phyloP scores from a whole-genome alignment of 2,888 invertebrate species.

The Harmothoe impar region DNA sequence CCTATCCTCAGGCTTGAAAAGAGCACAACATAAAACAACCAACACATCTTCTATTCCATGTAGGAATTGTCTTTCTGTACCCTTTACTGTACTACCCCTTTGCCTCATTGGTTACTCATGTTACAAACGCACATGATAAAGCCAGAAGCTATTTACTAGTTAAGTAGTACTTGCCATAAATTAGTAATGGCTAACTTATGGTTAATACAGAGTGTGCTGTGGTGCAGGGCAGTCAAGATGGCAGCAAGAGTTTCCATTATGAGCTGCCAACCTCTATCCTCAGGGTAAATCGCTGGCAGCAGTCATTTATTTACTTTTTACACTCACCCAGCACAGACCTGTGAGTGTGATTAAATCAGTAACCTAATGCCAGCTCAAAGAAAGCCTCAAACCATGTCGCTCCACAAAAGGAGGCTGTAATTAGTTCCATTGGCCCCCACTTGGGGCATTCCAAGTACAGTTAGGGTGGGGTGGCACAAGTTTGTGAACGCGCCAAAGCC shows the following conservation, averaged over 20 bases:
- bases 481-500: not conserved
- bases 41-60: too few species aligned
- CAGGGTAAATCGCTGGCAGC: not conserved
- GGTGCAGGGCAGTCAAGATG: not conserved
- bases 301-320: not conserved
- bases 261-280: not conserved
- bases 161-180: too few species aligned
- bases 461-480: not conserved
- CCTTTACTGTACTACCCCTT: too few species aligned
- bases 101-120: too few species aligned
- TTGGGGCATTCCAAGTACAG: not conserved
- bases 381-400: not conserved
- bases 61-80: too few species aligned
- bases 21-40: too few species aligned
- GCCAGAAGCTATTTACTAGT: too few species aligned
- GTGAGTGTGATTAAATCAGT: slow-evolving; percentile 9
- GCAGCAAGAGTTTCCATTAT: not conserved
- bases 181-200: too few species aligned
- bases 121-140: too few species aligned
- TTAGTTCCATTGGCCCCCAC: slow-evolving; percentile 20
- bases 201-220: too few species aligned
- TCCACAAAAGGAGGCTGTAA: not conserved
- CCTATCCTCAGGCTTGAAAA: too few species aligned
- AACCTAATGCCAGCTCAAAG: not conserved
- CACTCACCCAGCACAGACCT: not conserved